phyloP scores from a whole-genome alignment of 2,113 vertebrate genomes.

The Malurus melanocephalus region DNA sequence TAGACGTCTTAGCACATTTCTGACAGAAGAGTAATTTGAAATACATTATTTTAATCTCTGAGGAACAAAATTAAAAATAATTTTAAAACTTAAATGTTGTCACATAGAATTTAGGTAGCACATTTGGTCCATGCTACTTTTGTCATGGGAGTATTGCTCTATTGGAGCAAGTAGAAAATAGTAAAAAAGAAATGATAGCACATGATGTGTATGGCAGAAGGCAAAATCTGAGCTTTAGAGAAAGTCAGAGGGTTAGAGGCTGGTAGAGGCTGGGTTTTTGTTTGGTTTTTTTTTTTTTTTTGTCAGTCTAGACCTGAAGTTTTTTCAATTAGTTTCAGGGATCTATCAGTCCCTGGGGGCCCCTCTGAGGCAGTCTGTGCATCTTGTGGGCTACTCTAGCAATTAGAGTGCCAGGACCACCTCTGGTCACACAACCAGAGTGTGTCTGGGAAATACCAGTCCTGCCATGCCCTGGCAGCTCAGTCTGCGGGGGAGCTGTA shows the following conservation, averaged over 20 bases:
- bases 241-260: not conserved
- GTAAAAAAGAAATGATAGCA: not conserved
- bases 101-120: not conserved
- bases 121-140: not conserved
- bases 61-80: not conserved
- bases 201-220: not conserved
- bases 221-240: not conserved
- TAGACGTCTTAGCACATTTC: not conserved
- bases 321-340: not conserved
- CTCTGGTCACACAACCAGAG: not conserved
- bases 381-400: not conserved
- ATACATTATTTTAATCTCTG: not conserved
- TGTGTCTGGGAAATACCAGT: not conserved
- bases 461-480: not conserved
- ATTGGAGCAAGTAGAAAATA: not conserved
- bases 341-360: not conserved
- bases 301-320: not conserved
- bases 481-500: not conserved
- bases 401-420: not conserved
- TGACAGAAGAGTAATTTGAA: not conserved
- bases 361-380: not conserved
- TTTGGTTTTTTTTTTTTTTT: not conserved
- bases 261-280: not conserved
- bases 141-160: not conserved
- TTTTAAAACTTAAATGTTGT: not conserved